A percentile compares a stretch with the other conserved stretches of the same genome.
phyloP scores from a whole-genome alignment of 1,140 invertebrate species.

The Tetragnatha versicolor region DNA sequence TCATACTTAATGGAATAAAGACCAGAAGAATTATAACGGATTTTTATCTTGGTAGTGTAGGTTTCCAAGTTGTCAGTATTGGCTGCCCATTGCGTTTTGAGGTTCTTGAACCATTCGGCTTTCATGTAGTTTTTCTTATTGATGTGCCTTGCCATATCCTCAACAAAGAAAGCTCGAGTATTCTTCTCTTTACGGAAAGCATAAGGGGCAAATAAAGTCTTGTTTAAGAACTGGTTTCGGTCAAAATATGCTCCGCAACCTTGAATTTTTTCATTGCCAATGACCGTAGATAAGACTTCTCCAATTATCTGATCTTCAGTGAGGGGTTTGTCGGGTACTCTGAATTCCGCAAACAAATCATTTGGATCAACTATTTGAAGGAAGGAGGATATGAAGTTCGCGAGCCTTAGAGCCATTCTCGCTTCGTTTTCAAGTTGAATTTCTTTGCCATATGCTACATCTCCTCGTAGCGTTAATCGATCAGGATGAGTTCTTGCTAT shows the following conservation, averaged over 20 bases:
- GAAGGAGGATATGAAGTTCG: constrained; percentile 74
- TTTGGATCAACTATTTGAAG: constrained; percentile 85
- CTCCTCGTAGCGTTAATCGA: constrained; percentile 79
- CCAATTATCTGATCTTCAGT: constrained; percentile 94
- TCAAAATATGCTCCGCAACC: constrained; percentile 94
- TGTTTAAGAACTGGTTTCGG: constrained; percentile 88
- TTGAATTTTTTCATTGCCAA: constrained; percentile 89
- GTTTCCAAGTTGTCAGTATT: constrained; percentile 92
- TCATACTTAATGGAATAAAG: constrained; percentile 84
- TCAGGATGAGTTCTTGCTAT: constrained; percentile 67
- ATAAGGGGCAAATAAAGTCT: constrained; percentile 90
- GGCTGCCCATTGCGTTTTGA: constrained; percentile 92
- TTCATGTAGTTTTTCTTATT: constrained; percentile 71
- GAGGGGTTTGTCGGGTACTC: constrained; percentile 84
- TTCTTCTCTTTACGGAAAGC: constrained; percentile 88
- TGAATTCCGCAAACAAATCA: constrained; percentile 88
- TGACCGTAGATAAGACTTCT: constrained; percentile 86
- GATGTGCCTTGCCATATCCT: constrained; percentile 77
- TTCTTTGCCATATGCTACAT: constrained; percentile 83
- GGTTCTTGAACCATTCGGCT: constrained; percentile 82
- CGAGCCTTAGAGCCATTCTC: constrained; percentile 89
- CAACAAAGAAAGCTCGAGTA: constrained; percentile 82
- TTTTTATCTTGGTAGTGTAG: constrained; percentile 89
- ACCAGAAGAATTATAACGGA: constrained; percentile 87
- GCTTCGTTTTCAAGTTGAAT: constrained; percentile 93